Conservation (phyloP, 2,888 invertebrate species). For the Ophion slaviceki region DNA sequence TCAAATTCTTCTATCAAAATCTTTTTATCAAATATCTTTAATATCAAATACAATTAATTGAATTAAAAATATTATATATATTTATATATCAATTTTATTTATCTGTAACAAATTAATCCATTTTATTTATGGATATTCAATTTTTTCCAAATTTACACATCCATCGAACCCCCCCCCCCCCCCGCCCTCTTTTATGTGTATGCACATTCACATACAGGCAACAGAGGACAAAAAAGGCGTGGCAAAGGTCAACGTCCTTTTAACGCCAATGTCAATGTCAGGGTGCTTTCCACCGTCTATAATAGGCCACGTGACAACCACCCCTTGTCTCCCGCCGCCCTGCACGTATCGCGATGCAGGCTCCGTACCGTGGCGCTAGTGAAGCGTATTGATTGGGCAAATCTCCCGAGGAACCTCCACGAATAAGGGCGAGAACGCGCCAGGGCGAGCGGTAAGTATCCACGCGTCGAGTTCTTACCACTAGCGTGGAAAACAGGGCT, state of each 20-base stretch:
- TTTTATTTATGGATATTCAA: too few species aligned
- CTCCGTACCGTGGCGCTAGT: background rate
- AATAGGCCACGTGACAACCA: conserved; percentile 22
- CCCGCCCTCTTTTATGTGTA: too few species aligned
- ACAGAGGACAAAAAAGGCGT: conserved; percentile 74
- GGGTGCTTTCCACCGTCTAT: conserved; percentile 57
- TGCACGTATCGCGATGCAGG: too few species aligned
- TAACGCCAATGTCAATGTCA: conserved; percentile 81
- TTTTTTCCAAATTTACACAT: too few species aligned
- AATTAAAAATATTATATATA: too few species aligned
- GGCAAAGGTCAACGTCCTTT: conserved; percentile 77
- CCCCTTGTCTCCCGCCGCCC: background rate
- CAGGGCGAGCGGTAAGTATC: conserved; percentile 5
- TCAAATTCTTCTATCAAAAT: too few species aligned
- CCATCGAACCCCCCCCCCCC: too few species aligned
- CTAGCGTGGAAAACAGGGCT: background rate
- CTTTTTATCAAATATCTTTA: too few species aligned
- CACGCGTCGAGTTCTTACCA: conserved; percentile 53
- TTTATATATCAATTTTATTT: too few species aligned
- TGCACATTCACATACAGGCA: too few species aligned
- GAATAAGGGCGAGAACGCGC: background rate
- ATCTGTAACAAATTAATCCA: too few species aligned
- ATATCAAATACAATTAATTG: too few species aligned
- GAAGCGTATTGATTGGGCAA: background rate
- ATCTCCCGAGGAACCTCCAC: background rate